Evolutionary conservation across 1,140 invertebrate genomes (phyloP).

Genomic region (Pogonus chalceus): DNA sequence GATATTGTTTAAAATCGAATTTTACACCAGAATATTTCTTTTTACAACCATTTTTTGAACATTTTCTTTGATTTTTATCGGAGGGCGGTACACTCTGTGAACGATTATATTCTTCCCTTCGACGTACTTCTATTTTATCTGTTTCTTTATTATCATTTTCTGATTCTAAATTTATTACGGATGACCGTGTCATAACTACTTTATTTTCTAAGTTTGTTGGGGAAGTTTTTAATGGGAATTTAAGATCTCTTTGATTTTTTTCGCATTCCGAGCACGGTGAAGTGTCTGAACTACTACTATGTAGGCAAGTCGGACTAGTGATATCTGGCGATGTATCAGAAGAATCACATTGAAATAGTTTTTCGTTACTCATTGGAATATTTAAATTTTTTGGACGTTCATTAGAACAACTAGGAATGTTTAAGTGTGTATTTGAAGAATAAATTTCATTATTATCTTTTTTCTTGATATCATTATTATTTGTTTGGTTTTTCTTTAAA

Average conservation of each 20-base stretch:
- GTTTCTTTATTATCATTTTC: no score
- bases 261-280: slow-evolving; percentile 1
- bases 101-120: slow-evolving; percentile 11
- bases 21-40: slow-evolving; percentile 57
- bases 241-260: background rate
- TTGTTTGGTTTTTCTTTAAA: slow-evolving; percentile 34
- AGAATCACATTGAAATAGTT: background rate
- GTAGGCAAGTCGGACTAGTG: background rate
- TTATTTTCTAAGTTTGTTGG: background rate
- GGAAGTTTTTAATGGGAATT: background rate
- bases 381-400: background rate
- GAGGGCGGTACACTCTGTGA: slow-evolving; percentile 29
- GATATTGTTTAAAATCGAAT: slow-evolving; percentile 58
- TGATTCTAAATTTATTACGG: background rate
- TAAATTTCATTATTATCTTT: background rate
- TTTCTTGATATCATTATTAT: background rate
- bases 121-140: background rate
- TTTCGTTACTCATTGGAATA: background rate
- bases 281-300: background rate
- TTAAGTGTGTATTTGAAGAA: background rate
- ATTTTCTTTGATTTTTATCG: slow-evolving; percentile 14
- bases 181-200: background rate
- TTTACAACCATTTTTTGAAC: slow-evolving; percentile 30
- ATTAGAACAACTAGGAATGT: slow-evolving; percentile 2
- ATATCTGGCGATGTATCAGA: background rate